A percentile compares a stretch with the other conserved stretches of the same genome.
Evolutionary conservation across 2,888 invertebrate species (phyloP).

Genomic region (Herminia tarsipennalis): DNA sequence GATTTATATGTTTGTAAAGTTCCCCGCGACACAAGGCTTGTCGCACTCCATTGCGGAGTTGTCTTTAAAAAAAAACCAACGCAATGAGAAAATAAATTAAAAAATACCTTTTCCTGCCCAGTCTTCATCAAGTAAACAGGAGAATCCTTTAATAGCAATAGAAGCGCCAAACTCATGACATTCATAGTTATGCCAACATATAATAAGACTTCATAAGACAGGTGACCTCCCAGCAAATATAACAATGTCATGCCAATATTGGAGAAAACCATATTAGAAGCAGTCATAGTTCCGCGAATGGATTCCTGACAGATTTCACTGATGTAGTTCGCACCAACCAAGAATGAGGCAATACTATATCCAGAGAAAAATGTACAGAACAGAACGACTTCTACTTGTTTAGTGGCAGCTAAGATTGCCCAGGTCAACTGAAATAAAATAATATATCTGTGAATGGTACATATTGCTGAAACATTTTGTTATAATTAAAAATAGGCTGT

Average conservation of each 20-base stretch:
- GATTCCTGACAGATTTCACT: conserved; percentile 70
- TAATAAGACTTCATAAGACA: conserved; percentile 58
- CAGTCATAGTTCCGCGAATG: conserved; percentile 65
- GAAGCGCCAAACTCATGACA: conserved; percentile 41
- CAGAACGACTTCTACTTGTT: conserved; percentile 59
- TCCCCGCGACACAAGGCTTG: no score
- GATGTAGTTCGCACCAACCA: conserved; percentile 60
- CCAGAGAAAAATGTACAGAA: conserved; percentile 62
- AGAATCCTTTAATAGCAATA: conserved; percentile 60
- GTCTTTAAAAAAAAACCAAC: no score
- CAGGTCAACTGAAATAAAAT: conserved; percentile 66
- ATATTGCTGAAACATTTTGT: no score
- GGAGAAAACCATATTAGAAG: conserved; percentile 58
- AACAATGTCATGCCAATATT: conserved; percentile 63
- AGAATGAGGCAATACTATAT: conserved; percentile 50
- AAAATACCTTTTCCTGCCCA: conserved; percentile 63
- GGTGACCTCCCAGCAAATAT: conserved; percentile 61
- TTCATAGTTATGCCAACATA: conserved; percentile 55
- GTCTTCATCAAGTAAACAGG: conserved; percentile 64
- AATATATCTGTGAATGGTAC: no score
- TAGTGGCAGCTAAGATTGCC: conserved; percentile 51
- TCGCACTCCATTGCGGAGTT: no score
- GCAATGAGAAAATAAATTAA: no score
- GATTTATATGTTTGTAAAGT: no score
- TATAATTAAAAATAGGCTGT: no score